A percentile compares a stretch with the other conserved stretches of the same genome.
phyloP scores from a whole-genome alignment of 1,140 invertebrate genomes.

The Ctenoplectra terminalis region DNA sequence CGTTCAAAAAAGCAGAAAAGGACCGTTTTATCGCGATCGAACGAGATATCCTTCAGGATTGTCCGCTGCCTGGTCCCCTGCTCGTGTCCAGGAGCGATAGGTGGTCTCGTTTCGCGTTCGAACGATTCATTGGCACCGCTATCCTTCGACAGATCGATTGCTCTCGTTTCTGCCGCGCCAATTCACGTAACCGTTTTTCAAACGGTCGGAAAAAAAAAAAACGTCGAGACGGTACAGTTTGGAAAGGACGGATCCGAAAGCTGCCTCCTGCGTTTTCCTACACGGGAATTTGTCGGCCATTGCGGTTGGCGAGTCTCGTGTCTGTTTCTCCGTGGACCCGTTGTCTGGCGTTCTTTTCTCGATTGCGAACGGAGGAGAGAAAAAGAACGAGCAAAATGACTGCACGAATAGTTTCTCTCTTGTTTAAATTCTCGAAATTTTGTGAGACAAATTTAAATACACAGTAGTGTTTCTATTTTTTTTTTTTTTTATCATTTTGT shows the following conservation, averaged over 20 bases:
- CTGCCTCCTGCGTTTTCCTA: neutral
- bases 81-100: slow-evolving; percentile 58
- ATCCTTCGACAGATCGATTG: slow-evolving; percentile 75
- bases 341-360: slow-evolving; percentile 8
- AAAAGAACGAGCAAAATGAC: neutral
- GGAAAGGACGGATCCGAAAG: slow-evolving; percentile 23
- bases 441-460: too few relatives aligned
- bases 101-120: slow-evolving; percentile 68
- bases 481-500: too few relatives aligned
- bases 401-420: too few relatives aligned
- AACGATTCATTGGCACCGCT: slow-evolving; percentile 76
- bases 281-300: slow-evolving; percentile 1
- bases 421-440: too few relatives aligned
- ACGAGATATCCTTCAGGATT: slow-evolving; percentile 69
- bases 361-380: neutral
- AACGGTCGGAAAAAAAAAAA: neutral
- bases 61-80: slow-evolving; percentile 32
- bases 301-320: slow-evolving; percentile 1
- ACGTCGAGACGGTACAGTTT: neutral
- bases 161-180: slow-evolving; percentile 41
- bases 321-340: neutral
- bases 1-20: slow-evolving; percentile 64
- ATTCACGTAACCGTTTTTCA: slow-evolving; percentile 13
- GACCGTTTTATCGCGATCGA: slow-evolving; percentile 76
- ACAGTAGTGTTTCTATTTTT: too few relatives aligned